phyloP scores from a whole-genome alignment of 2,113 vertebrate genomes.

The Phocoena phocoena region DNA sequence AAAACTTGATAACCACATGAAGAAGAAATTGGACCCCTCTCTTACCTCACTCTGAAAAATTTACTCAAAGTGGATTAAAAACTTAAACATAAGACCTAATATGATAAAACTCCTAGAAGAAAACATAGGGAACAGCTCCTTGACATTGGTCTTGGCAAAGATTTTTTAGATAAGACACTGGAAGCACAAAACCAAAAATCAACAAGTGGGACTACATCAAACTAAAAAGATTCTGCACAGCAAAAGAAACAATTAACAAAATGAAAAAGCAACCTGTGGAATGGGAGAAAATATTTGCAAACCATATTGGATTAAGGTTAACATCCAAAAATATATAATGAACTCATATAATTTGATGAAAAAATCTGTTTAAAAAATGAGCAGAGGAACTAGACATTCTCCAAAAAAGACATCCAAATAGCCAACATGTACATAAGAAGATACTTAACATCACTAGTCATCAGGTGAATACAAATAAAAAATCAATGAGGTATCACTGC shows the following conservation, averaged over 20 bases:
- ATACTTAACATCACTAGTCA: neutral
- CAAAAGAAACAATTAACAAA: neutral
- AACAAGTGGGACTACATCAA: neutral
- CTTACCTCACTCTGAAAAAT: neutral
- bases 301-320: neutral
- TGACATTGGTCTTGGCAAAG: neutral
- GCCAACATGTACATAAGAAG: neutral
- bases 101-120: neutral
- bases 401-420: neutral
- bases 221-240: neutral
- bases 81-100: neutral
- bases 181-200: neutral
- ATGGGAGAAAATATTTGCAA: neutral
- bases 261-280: neutral
- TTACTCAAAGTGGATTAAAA: neutral
- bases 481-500: neutral
- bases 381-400: neutral
- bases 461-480: neutral
- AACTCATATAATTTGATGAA: neutral
- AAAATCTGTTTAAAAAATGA: neutral
- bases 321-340: neutral
- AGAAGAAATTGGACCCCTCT: neutral
- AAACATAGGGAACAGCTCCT: neutral
- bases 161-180: neutral
- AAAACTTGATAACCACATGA: neutral